These are phyloP conservation scores for Heliconius cydno DNA, from an alignment of 2,888 invertebrate genomes.

Conservation along the genomic window DNA sequence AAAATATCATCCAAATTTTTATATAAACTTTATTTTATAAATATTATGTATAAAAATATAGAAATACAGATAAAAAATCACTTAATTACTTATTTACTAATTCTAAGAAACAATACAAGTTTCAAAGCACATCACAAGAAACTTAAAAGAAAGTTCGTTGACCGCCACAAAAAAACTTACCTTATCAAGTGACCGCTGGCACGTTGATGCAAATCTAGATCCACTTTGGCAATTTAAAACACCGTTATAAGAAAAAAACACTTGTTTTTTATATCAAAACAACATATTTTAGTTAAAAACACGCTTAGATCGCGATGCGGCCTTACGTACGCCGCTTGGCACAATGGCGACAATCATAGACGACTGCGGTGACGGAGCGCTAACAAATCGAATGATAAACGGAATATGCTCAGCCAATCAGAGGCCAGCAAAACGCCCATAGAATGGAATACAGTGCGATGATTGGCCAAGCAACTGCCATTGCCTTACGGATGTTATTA, in stretches of 20 bases:
- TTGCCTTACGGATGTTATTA: constrained; percentile 82
- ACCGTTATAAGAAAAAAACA: constrained; percentile 56
- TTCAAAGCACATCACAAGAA: constrained; percentile 28
- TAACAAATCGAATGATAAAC: constrained; percentile 81
- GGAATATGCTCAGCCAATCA: constrained; percentile 71
- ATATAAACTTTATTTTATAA: neutral
- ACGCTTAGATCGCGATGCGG: constrained; percentile 63
- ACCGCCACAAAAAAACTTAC: constrained; percentile 60
- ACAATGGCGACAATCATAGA: constrained; percentile 82
- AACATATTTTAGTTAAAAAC: constrained; percentile 57
- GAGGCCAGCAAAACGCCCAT: constrained; percentile 74
- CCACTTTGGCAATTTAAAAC: constrained; percentile 85
- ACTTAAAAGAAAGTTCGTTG: constrained; percentile 57
- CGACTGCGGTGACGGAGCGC: constrained; percentile 77
- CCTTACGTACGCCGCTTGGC: constrained; percentile 66
- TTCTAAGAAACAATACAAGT: neutral
- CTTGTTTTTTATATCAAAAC: constrained; percentile 51
- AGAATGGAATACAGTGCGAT: constrained; percentile 66
- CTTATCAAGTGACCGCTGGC: constrained; percentile 90
- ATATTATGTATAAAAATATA: neutral
- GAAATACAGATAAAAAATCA: neutral
- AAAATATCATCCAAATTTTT: neutral
- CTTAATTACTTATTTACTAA: neutral
- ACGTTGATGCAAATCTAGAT: constrained; percentile 90
- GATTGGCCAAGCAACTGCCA: constrained; percentile 82